Evolutionary conservation across 2,888 invertebrate species (phyloP).

Genomic region (Euphydryas editha): DNA sequence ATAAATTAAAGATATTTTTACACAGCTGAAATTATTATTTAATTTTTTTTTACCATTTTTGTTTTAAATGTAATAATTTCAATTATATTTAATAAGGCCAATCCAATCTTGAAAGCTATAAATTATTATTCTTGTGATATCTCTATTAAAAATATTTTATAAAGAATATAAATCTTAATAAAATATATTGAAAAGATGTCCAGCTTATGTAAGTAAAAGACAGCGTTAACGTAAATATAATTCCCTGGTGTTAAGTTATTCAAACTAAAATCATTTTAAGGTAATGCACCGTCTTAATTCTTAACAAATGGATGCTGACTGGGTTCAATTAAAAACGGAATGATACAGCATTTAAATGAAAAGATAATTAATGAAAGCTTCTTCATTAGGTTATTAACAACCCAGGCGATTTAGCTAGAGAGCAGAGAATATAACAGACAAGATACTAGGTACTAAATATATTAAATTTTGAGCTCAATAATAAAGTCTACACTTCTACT

Average conservation of each 20-base stretch:
- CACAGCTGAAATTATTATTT: too few relatives aligned
- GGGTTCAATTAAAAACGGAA: constrained; percentile 63
- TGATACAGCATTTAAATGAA: constrained; percentile 62
- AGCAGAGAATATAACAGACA: constrained; percentile 34
- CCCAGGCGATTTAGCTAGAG: constrained; percentile 45
- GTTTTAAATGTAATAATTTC: too few relatives aligned
- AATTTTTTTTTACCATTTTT: too few relatives aligned
- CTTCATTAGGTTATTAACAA: constrained; percentile 46
- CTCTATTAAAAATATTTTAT: neutral
- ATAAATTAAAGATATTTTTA: too few relatives aligned
- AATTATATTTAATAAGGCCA: too few relatives aligned
- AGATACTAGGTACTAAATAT: neutral
- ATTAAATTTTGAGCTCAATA: too few relatives aligned
- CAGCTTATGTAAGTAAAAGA: neutral
- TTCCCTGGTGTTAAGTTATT: neutral
- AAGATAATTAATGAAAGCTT: constrained; percentile 62
- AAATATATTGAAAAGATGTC: neutral
- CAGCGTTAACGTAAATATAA: neutral
- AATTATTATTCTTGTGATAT: neutral
- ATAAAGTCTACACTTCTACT: too few relatives aligned
- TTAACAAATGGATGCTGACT: constrained; percentile 46
- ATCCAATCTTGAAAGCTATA: neutral
- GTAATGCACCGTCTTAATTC: constrained; percentile 18
- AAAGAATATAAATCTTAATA: neutral
- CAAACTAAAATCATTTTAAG: neutral